Evolutionary conservation across 2,888 invertebrate genomes (phyloP).

Genomic region (Athetis lepigone): DNA sequence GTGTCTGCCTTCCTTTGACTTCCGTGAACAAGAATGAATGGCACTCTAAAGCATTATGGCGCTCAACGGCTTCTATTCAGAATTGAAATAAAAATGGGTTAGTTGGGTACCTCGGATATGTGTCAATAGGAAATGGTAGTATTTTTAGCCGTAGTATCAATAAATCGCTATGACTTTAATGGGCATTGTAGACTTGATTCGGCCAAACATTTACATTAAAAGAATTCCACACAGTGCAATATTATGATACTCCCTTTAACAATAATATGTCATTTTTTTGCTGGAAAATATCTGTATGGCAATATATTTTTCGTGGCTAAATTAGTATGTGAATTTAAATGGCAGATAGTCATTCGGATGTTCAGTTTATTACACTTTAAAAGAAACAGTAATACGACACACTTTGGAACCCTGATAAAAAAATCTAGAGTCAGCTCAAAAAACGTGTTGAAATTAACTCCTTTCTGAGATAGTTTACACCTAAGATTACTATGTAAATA

Average conservation of each 20-base stretch:
- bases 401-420: too few species aligned
- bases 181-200: background rate
- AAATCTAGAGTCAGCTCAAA: background rate
- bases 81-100: constrained; percentile 27
- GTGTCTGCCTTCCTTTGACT: background rate
- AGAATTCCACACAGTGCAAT: too few species aligned
- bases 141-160: background rate
- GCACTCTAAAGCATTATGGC: background rate
- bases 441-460: constrained; percentile 12
- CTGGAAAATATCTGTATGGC: too few species aligned
- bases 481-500: constrained; percentile 24
- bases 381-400: too few species aligned
- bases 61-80: background rate
- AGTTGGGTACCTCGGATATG: background rate
- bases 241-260: too few species aligned
- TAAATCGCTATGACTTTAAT: background rate
- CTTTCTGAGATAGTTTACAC: background rate
- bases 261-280: too few species aligned
- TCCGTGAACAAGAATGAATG: constrained; percentile 5
- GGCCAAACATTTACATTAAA: too few species aligned
- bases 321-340: too few species aligned
- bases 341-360: too few species aligned
- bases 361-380: too few species aligned
- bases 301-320: too few species aligned
- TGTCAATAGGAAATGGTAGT: constrained; percentile 7